Conservation (phyloP, 2,888 invertebrate species). For the Polydesmus complanatus region DNA sequence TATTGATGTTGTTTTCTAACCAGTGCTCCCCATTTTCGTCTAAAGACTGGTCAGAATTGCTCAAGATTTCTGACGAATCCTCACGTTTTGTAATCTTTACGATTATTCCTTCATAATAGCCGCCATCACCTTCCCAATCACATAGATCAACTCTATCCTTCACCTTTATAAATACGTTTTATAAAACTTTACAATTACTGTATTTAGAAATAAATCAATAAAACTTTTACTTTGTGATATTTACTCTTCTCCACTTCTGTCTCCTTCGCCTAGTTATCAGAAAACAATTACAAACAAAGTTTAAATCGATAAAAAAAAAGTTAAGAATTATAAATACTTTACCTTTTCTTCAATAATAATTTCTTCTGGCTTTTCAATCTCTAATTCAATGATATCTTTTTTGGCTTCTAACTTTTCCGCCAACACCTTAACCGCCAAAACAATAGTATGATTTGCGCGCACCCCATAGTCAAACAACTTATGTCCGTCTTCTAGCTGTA, state of each 20-base stretch:
- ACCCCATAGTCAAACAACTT: constrained; percentile 61
- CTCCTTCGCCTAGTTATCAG: neutral
- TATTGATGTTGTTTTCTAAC: neutral
- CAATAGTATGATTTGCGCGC: constrained; percentile 58
- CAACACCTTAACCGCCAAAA: constrained; percentile 42
- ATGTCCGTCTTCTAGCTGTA: constrained; percentile 59
- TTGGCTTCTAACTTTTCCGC: neutral
- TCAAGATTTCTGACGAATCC: neutral
- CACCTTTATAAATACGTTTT: constrained; percentile 24
- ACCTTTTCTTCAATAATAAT: too few species aligned
- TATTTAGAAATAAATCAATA: neutral
- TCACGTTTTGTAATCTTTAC: neutral
- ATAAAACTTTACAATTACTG: neutral
- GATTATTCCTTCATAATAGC: constrained; percentile 59
- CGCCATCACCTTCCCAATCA: constrained; percentile 46
- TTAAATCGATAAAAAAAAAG: neutral
- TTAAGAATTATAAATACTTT: too few species aligned
- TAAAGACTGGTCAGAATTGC: neutral
- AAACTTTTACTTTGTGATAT: constrained; percentile 8
- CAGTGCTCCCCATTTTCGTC: neutral
- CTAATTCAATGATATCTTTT: neutral
- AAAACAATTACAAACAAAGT: neutral
- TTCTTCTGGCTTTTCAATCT: too few species aligned
- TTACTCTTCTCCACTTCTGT: neutral
- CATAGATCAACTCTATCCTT: constrained; percentile 54